Conservation (phyloP, 2,113 vertebrate species). For the Semicossyphus pulcher region DNA sequence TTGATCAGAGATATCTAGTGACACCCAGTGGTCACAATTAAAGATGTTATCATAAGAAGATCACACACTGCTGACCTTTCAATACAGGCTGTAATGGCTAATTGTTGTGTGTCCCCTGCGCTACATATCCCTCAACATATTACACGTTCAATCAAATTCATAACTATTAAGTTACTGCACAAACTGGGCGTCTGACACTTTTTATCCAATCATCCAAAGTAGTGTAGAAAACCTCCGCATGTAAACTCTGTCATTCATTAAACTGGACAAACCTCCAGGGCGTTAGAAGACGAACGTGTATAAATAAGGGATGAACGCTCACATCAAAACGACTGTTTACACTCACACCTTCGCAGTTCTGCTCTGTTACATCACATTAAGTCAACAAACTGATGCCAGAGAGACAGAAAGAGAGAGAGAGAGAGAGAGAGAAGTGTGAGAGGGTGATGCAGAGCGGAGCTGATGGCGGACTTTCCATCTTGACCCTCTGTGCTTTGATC, state of each 20-base stretch:
- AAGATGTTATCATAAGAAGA: constrained; percentile 64
- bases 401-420: not conserved
- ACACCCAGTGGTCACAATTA: constrained; percentile 79
- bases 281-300: not conserved
- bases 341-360: constrained; percentile 32
- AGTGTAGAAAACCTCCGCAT: not conserved
- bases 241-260: not conserved
- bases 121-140: not conserved
- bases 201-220: not conserved
- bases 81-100: not conserved
- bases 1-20: constrained; percentile 80
- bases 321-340: constrained; percentile 41
- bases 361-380: constrained; percentile 55
- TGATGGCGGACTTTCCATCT: constrained; percentile 57
- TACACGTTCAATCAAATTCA: not conserved
- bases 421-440: constrained; percentile 6
- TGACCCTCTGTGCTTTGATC: constrained; percentile 57
- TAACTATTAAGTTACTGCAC: not conserved
- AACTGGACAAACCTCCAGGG: not conserved
- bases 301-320: constrained; percentile 37
- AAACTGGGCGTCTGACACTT: not conserved
- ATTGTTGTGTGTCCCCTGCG: too few relatives aligned
- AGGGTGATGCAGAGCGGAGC: not conserved
- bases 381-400: constrained; percentile 19
- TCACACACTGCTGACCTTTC: not conserved